Evolutionary conservation across 2,888 invertebrate genomes (phyloP).

Genomic region (Cryptosula pallasiana): DNA sequence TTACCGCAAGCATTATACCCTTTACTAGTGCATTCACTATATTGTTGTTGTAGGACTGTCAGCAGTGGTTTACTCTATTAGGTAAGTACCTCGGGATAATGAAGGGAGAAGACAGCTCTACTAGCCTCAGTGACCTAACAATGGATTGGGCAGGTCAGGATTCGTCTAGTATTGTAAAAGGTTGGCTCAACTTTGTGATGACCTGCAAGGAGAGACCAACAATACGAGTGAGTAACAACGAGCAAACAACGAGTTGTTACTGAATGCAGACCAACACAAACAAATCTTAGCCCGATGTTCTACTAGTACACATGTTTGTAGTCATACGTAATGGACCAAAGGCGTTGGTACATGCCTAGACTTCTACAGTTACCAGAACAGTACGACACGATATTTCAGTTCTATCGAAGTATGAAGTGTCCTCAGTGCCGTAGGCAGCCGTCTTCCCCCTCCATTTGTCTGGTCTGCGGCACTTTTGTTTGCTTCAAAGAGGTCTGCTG

Average conservation of each 20-base stretch:
- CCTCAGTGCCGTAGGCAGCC: conserved; percentile 83
- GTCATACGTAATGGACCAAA: conserved; percentile 35
- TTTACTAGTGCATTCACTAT: too few species aligned
- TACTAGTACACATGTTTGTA: conserved; percentile 30
- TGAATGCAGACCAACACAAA: too few species aligned
- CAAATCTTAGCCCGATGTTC: neutral
- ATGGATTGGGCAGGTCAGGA: conserved; percentile 40
- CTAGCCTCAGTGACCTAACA: neutral
- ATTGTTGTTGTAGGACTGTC: too few species aligned
- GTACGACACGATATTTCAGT: conserved; percentile 86
- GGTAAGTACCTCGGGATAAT: conserved; percentile 25
- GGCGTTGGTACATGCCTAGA: conserved; percentile 72
- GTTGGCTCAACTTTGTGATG: conserved; percentile 68
- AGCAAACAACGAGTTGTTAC: neutral
- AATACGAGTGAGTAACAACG: conserved; percentile 57
- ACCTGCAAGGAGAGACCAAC: conserved; percentile 59
- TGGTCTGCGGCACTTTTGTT: conserved; percentile 85
- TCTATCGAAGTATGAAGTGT: conserved; percentile 85
- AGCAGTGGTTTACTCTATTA: conserved; percentile 28
- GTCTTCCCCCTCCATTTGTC: conserved; percentile 82
- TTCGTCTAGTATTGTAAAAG: conserved; percentile 54
- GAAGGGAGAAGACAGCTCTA: neutral
- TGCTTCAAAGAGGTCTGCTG: conserved; percentile 62
- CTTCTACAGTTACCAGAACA: conserved; percentile 79
- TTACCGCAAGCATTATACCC: too few species aligned